These are phyloP conservation scores for Brenthis hecate DNA, from an alignment of 2,888 invertebrate species.

Conservation along the genomic window DNA sequence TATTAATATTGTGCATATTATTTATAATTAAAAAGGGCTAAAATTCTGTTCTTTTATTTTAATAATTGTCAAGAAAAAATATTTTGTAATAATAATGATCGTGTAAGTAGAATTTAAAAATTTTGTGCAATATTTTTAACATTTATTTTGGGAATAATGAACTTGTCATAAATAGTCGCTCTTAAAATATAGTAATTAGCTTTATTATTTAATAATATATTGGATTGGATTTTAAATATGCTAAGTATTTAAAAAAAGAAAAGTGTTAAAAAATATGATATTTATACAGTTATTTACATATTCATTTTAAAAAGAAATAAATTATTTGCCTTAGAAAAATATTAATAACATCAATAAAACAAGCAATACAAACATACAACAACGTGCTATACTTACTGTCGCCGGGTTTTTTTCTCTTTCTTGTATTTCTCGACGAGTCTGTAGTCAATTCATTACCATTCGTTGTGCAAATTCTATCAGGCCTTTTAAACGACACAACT, in stretches of 20 bases:
- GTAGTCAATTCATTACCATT: conserved; percentile 57
- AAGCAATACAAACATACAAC: conserved; percentile 18
- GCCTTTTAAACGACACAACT: conserved; percentile 94
- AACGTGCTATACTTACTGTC: conserved; percentile 68
- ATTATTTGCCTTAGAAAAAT: neutral
- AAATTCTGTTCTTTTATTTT: too few relatives aligned
- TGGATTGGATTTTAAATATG: neutral
- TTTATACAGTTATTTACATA: neutral
- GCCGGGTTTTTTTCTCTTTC: conserved; percentile 90
- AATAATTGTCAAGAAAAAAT: too few relatives aligned
- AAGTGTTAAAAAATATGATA: neutral
- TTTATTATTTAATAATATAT: too few relatives aligned
- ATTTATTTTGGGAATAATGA: too few relatives aligned
- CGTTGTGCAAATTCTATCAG: conserved; percentile 69
- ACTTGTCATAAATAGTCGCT: too few relatives aligned
- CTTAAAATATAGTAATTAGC: too few relatives aligned
- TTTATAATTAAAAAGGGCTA: too few relatives aligned
- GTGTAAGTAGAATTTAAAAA: too few relatives aligned
- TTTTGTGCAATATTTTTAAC: too few relatives aligned
- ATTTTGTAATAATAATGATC: too few relatives aligned
- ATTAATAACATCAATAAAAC: conserved; percentile 3
- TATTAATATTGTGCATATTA: neutral
- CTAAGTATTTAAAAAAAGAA: neutral
- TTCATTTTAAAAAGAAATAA: neutral
- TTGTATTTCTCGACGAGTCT: conserved; percentile 63